Evolutionary conservation across 2,113 vertebrate genomes (phyloP).

Genomic region (Colistium nudipinnis): DNA sequence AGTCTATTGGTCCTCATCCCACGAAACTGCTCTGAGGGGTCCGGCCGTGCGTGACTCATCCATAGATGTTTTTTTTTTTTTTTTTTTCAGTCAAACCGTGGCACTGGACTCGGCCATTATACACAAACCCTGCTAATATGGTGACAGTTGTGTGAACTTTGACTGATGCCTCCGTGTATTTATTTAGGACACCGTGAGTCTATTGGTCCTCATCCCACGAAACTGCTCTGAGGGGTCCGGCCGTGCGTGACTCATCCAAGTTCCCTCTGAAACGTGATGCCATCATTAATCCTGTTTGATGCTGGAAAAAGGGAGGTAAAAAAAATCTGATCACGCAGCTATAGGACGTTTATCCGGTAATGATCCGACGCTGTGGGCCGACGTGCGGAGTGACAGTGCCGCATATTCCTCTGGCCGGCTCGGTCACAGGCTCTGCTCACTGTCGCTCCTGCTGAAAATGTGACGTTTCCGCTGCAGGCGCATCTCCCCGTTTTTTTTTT

Average conservation of each 20-base stretch:
- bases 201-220: slow-evolving; percentile 39
- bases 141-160: slow-evolving; percentile 65
- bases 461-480: slow-evolving; percentile 63
- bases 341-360: slow-evolving; percentile 30
- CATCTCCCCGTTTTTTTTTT: slow-evolving; percentile 41
- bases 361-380: slow-evolving; percentile 30
- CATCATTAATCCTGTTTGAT: slow-evolving; percentile 42
- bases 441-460: slow-evolving; percentile 59
- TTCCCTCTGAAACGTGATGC: slow-evolving; percentile 56
- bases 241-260: slow-evolving; percentile 60
- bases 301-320: neutral
- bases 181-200: slow-evolving; percentile 19
- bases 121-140: neutral
- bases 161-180: slow-evolving; percentile 9
- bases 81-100: no score
- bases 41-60: slow-evolving; percentile 58
- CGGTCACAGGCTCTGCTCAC: slow-evolving; percentile 59
- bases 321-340: slow-evolving; percentile 34
- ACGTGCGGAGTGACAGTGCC: slow-evolving; percentile 52
- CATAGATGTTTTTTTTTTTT: no score
- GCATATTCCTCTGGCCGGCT: slow-evolving; percentile 59
- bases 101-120: no score
- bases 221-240: slow-evolving; percentile 33
- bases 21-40: slow-evolving; percentile 30
- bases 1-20: slow-evolving; percentile 41